phyloP scores from a whole-genome alignment of 2,888 invertebrate species.

The Amblyjoppa fuscipennis region DNA sequence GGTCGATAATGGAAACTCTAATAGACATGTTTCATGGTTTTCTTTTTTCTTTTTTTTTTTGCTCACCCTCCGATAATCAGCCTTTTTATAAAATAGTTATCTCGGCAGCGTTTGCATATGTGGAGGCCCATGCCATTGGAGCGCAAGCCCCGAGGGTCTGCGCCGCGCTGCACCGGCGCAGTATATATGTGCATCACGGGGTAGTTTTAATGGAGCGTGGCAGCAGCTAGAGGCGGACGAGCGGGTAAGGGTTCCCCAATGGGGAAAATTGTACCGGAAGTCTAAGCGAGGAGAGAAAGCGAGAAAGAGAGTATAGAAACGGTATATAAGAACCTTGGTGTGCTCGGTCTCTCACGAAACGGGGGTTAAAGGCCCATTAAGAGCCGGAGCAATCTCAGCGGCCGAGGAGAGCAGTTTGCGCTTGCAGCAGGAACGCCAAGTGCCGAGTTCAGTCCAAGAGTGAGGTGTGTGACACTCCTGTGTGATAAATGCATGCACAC shows the following conservation, averaged over 20 bases:
- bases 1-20: too few species aligned
- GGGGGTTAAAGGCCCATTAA: slow-evolving; percentile 81
- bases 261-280: slow-evolving; percentile 81
- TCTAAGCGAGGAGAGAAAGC: slow-evolving; percentile 70
- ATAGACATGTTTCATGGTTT: too few species aligned
- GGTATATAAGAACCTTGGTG: slow-evolving; percentile 7
- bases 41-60: not conserved
- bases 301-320: slow-evolving; percentile 49
- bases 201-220: slow-evolving; percentile 15
- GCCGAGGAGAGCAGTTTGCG: slow-evolving; percentile 59
- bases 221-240: not conserved
- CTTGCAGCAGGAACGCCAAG: slow-evolving; percentile 29
- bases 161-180: too few species aligned
- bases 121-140: not conserved
- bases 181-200: not conserved
- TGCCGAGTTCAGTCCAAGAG: slow-evolving; percentile 55
- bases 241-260: slow-evolving; percentile 70
- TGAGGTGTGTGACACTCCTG: slow-evolving; percentile 46
- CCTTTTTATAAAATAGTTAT: not conserved
- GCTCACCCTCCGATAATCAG: not conserved
- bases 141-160: not conserved
- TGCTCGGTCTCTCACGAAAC: slow-evolving; percentile 56
- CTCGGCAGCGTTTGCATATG: not conserved
- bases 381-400: slow-evolving; percentile 75
- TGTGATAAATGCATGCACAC: slow-evolving; percentile 57